Evolutionary conservation across 1,140 invertebrate genomes (phyloP).

Genomic region (Venturia canescens): DNA sequence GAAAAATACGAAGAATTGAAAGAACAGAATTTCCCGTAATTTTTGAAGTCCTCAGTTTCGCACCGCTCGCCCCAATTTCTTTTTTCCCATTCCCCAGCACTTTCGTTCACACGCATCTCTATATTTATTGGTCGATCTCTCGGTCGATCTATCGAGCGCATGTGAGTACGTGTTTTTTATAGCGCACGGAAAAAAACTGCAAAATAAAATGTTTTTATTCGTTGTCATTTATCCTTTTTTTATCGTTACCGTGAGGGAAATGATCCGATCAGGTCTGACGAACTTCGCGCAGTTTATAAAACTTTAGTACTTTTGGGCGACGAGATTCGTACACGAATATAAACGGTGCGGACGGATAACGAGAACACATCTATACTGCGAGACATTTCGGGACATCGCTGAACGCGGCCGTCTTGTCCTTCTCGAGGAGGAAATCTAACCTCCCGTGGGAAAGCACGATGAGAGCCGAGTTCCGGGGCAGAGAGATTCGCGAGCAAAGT

Average conservation of each 20-base stretch:
- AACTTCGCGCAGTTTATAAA: neutral
- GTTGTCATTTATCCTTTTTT: no score
- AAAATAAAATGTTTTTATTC: neutral
- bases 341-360: neutral
- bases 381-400: neutral
- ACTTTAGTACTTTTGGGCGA: neutral
- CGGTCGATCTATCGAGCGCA: neutral
- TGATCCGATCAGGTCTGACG: neutral
- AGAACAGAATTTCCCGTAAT: no score
- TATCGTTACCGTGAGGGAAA: neutral
- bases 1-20: no score
- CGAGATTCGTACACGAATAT: neutral
- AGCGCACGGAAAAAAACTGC: neutral
- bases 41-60: no score
- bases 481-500: conserved; percentile 6
- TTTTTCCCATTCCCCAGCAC: no score
- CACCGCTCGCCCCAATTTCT: no score
- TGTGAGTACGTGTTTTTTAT: neutral
- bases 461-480: conserved; percentile 17
- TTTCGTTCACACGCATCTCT: no score
- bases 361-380: neutral
- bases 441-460: conserved; percentile 36
- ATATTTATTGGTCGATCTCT: neutral
- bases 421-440: conserved; percentile 28
- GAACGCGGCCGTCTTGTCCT: conserved; percentile 2